Evolutionary conservation across 1,140 invertebrate genomes (phyloP), one percentile per base, ranked within the genome.

Genomic region (Macrobrachium nipponense): DNA sequence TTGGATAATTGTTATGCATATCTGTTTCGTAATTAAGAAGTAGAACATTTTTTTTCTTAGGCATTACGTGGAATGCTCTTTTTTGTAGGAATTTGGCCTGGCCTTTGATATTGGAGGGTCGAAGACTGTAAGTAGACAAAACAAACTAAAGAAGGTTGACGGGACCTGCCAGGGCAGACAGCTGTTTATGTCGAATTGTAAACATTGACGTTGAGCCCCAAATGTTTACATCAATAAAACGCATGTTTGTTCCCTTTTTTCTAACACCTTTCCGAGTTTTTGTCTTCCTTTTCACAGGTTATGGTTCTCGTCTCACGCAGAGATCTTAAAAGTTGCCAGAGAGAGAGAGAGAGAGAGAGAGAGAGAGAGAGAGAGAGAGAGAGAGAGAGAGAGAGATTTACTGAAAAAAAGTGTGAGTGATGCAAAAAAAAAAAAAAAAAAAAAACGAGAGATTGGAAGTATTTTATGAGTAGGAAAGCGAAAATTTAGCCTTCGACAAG

Each of bases 171-270:
- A 83, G 81, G 60, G 81, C 73, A 77, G 81, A 72, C 81, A 62
- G 59, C 72, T 83, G 81, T 83, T 83, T 83, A 83, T 77, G 81
- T 83, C 62, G 81, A 73, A 15, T 43, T 62, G 73, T 83, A 83
- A 83, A 83, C 81, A 83, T 83, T 83, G 81, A 83, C 81, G 81
- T 62, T 76, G 72, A 64, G 72, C 76, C 81, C 81, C 58, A 83
- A 83, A 83, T 83, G 81, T 83, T 83, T 83, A 83, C 81, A 60
- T 61, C 81, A 83, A 83, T 83, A 83, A 83, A 83, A 83, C 81
- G 81, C 81, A 59, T 83, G 81, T 83, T 83, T 83, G 81, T 73
- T 64, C 81, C 72, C 77, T 83, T 77, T 83, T 83, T 44, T 58
- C 70, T 36, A 27, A 44, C 17, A 68, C 27, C 20, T 66, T 62